Conservation (phyloP, 2,888 invertebrate species). For the Eretmocerus hayati region DNA sequence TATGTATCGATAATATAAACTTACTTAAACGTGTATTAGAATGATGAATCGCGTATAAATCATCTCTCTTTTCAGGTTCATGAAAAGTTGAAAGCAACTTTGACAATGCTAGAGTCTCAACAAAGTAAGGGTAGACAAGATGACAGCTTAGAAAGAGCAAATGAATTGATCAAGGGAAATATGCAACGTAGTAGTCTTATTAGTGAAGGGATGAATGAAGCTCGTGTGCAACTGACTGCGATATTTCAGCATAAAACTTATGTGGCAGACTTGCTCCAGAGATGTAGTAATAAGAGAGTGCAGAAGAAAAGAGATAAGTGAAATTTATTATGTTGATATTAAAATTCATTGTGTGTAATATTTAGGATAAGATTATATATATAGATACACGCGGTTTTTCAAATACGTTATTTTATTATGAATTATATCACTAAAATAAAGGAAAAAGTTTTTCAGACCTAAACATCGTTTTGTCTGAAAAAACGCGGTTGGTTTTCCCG, state of each 20-base stretch:
- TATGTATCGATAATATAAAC: constrained; percentile 18
- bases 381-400: constrained; percentile 10
- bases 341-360: too few species aligned
- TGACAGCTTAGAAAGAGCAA: constrained; percentile 40
- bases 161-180: constrained; percentile 68
- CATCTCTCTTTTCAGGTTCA: constrained; percentile 33
- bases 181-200: constrained; percentile 90
- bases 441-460: constrained; percentile 19
- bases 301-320: constrained; percentile 83
- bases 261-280: constrained; percentile 81
- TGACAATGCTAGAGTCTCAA: constrained; percentile 39
- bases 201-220: constrained; percentile 84
- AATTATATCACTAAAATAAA: constrained; percentile 19
- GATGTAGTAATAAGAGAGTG: constrained; percentile 86
- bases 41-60: not conserved
- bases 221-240: constrained; percentile 78
- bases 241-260: constrained; percentile 87
- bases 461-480: too few species aligned
- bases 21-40: not conserved
- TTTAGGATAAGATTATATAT: constrained; percentile 15
- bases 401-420: constrained; percentile 23
- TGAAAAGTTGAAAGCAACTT: constrained; percentile 42
- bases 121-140: constrained; percentile 35
- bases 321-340: constrained; percentile 19
- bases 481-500: too few species aligned